These are phyloP conservation scores for Chlorodrepanis virens DNA, from an alignment of 2,113 vertebrate species.

Conservation along the genomic window DNA sequence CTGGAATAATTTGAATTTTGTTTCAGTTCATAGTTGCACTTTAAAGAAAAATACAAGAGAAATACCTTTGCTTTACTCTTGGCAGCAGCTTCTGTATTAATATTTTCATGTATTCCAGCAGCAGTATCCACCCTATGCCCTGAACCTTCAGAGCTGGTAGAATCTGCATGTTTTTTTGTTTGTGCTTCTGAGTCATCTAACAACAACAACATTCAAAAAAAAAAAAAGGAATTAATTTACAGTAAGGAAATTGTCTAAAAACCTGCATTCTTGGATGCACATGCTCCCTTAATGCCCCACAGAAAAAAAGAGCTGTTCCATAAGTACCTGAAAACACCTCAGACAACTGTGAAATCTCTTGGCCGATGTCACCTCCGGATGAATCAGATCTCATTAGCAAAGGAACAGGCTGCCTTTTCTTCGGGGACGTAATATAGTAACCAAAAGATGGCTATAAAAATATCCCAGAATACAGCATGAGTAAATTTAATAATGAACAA, in stretches of 20 bases:
- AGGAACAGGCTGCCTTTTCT: constrained; percentile 87
- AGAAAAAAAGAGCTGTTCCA: not conserved
- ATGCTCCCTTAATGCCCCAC: not conserved
- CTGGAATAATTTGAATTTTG: not conserved
- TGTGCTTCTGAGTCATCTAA: constrained; percentile 77
- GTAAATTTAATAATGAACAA: not conserved
- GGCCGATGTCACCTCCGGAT: constrained; percentile 40
- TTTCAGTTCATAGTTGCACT: not conserved
- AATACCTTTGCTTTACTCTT: constrained; percentile 53
- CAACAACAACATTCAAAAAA: not conserved
- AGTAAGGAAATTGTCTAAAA: not conserved
- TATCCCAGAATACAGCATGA: not conserved
- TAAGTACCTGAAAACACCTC: constrained; percentile 75
- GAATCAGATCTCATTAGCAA: constrained; percentile 79
- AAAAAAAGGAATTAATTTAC: not conserved
- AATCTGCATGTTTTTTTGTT: constrained; percentile 42
- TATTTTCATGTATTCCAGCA: constrained; percentile 16
- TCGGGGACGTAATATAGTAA: constrained; percentile 91
- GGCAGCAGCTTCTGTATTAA: not conserved
- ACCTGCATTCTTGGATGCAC: not conserved
- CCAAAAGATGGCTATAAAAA: constrained; percentile 91
- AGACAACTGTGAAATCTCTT: constrained; percentile 62
- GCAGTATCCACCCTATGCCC: not conserved
- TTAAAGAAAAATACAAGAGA: not conserved
- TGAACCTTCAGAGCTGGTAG: constrained; percentile 49